Conservation (phyloP, 2,113 vertebrate species). For the Tupaia chinensis region DNA sequence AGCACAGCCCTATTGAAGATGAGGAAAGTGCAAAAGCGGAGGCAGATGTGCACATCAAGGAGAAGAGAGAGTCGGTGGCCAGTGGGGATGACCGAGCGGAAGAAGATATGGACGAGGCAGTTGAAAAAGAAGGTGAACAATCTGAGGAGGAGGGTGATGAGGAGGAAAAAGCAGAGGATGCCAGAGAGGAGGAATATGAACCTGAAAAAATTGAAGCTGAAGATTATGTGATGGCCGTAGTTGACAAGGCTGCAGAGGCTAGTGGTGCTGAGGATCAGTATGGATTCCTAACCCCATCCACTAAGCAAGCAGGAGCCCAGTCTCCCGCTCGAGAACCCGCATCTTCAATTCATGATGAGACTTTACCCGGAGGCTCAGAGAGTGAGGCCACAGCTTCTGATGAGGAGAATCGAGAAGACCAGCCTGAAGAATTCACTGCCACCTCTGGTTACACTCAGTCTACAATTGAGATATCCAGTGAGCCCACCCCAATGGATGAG, state of each 20-base stretch:
- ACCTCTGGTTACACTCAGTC: conserved; percentile 95
- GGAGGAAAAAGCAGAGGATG: conserved; percentile 86
- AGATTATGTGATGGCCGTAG: conserved; percentile 87
- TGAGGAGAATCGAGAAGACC: conserved; percentile 94
- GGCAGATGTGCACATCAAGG: conserved; percentile 69
- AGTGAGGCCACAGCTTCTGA: conserved; percentile 93
- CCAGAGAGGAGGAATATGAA: conserved; percentile 86
- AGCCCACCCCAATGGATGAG: conserved; percentile 96
- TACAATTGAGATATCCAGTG: conserved; percentile 96
- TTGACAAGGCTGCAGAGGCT: conserved; percentile 86
- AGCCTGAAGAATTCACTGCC: conserved; percentile 93
- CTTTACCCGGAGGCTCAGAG: conserved; percentile 91
- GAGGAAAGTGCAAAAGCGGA: conserved; percentile 81
- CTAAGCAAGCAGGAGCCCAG: conserved; percentile 89
- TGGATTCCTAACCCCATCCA: conserved; percentile 82
- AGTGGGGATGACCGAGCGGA: conserved; percentile 85
- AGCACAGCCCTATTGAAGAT: conserved; percentile 63
- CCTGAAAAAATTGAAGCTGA: conserved; percentile 83
- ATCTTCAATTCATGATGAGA: conserved; percentile 94
- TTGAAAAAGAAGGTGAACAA: conserved; percentile 88
- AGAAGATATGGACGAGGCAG: conserved; percentile 87
- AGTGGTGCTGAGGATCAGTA: conserved; percentile 86
- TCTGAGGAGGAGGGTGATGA: conserved; percentile 85
- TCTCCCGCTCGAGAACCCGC: conserved; percentile 90
- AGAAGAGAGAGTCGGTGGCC: conserved; percentile 85